Percentiles rank a stretch among this genome's conserved stretches.
Conservation (phyloP, 2,113 vertebrate genomes). For the Dicaeum eximium region DNA sequence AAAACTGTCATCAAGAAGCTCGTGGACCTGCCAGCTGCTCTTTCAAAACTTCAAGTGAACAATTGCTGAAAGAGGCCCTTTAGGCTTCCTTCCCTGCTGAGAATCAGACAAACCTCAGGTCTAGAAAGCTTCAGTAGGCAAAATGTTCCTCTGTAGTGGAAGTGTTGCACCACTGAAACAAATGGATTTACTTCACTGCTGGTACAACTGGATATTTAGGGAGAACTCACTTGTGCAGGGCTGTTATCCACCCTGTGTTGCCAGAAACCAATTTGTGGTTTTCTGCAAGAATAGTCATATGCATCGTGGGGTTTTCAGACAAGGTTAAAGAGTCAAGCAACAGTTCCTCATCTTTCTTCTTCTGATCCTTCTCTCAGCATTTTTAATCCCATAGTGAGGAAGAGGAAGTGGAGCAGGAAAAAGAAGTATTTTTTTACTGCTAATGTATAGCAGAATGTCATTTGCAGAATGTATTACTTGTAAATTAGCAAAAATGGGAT, state of each 20-base stretch:
- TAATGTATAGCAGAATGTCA: background rate
- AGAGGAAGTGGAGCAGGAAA: background rate
- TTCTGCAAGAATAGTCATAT: background rate
- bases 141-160: background rate
- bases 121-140: background rate
- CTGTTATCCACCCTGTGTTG: background rate
- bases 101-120: background rate
- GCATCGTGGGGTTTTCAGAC: background rate
- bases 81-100: background rate
- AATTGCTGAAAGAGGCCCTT: background rate
- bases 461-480: background rate
- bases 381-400: background rate
- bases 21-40: constrained; percentile 39
- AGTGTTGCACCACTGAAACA: background rate
- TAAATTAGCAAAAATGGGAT: background rate
- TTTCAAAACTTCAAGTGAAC: constrained; percentile 1
- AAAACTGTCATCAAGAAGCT: constrained; percentile 49
- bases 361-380: background rate
- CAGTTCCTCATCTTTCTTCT: constrained; percentile 27
- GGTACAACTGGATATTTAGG: background rate
- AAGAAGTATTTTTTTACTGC: background rate
- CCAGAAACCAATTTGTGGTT: background rate
- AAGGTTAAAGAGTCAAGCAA: background rate
- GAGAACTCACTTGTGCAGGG: background rate
- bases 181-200: background rate